phyloP scores from a whole-genome alignment of 1,140 invertebrate species.

The Teleogryllus occipitalis region DNA sequence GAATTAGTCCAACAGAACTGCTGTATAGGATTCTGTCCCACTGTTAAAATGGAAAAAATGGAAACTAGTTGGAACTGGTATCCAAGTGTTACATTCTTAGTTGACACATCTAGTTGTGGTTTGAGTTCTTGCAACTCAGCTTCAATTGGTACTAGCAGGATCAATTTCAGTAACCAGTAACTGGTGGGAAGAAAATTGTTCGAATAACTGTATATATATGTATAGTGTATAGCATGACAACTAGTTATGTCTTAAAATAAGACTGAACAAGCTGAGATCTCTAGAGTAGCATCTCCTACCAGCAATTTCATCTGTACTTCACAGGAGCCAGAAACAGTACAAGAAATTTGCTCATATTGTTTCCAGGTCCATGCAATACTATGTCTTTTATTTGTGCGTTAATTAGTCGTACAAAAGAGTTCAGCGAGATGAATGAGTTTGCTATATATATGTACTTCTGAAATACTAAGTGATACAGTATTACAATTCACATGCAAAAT shows the following conservation, averaged over 20 bases:
- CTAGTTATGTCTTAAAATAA: conserved; percentile 2
- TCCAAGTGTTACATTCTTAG: not conserved
- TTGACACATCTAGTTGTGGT: not conserved
- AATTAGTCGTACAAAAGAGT: no score
- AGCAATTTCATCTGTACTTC: not conserved
- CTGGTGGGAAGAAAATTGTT: not conserved
- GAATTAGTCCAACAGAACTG: no score
- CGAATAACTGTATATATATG: not conserved
- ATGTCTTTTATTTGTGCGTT: no score
- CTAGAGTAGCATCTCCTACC: not conserved
- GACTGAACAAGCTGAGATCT: not conserved
- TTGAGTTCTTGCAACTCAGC: not conserved
- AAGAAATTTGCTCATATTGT: not conserved
- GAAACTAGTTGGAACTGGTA: no score
- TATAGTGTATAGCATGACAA: not conserved
- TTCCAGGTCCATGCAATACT: no score
- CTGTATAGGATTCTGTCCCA: no score
- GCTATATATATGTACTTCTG: no score
- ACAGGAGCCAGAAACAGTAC: not conserved
- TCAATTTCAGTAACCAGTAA: not conserved
- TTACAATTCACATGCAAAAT: no score
- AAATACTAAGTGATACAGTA: no score
- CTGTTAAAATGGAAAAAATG: no score
- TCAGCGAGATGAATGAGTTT: no score
- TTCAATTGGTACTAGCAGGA: not conserved